These are phyloP conservation scores for Drosophila nasuta DNA, from an alignment of 1,140 invertebrate species.

Conservation along the genomic window DNA sequence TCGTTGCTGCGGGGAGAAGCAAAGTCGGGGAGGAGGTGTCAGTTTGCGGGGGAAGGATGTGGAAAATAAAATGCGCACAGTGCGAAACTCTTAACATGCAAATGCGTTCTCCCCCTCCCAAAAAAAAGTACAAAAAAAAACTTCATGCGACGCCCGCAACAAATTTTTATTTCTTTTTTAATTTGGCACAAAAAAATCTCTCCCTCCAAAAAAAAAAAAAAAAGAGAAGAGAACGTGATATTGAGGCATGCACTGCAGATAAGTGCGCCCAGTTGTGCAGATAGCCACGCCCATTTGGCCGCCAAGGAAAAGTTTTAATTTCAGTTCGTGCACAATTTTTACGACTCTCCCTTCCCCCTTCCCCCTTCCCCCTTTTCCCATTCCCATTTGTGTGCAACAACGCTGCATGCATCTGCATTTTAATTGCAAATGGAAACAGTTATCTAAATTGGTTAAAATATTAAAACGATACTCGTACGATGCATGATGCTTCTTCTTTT, in stretches of 20 bases:
- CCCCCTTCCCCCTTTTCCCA: neutral
- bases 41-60: neutral
- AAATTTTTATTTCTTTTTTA: slow-evolving; percentile 78
- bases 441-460: slow-evolving; percentile 84
- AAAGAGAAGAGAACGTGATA: slow-evolving; percentile 66
- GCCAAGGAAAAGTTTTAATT: slow-evolving; percentile 81
- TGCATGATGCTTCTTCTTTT: slow-evolving; percentile 45
- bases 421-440: slow-evolving; percentile 84
- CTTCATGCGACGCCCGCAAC: neutral
- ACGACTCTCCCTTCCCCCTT: slow-evolving; percentile 23
- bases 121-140: no score
- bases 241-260: slow-evolving; percentile 72
- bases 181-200: slow-evolving; percentile 51
- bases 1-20: slow-evolving; percentile 3
- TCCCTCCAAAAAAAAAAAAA: slow-evolving; percentile 10
- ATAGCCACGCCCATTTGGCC: slow-evolving; percentile 39
- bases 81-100: slow-evolving; percentile 82
- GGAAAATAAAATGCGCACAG: slow-evolving; percentile 69
- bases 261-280: slow-evolving; percentile 70
- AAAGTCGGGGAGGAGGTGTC: neutral
- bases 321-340: slow-evolving; percentile 72
- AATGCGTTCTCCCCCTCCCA: slow-evolving; percentile 60
- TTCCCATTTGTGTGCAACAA: slow-evolving; percentile 20
- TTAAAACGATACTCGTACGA: slow-evolving; percentile 64
- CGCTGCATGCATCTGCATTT: slow-evolving; percentile 68